Percentiles rank a stretch among this genome's conserved stretches.
Conservation (phyloP, 2,888 invertebrate species). For the Ichneumon xanthorius region DNA sequence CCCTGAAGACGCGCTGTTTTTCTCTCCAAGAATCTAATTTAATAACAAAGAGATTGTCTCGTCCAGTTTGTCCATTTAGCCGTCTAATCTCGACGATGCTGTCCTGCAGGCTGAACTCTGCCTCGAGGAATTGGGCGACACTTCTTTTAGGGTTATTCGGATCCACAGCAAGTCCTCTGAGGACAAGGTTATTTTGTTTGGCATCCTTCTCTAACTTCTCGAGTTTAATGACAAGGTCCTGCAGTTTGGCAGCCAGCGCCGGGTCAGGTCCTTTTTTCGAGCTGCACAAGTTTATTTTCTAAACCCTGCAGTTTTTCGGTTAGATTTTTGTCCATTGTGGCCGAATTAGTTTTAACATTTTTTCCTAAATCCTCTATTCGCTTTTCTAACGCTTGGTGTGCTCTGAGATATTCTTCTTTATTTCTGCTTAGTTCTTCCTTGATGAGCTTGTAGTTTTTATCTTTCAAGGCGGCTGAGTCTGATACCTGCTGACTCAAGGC, state of each 20-base stretch:
- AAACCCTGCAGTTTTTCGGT: slow-evolving; percentile 16
- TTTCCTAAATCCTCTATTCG: slow-evolving; percentile 11
- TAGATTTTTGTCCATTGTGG: slow-evolving; percentile 15
- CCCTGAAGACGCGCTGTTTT: background rate
- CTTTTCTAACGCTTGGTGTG: background rate
- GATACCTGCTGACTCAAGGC: slow-evolving; percentile 12
- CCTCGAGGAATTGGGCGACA: too few species aligned
- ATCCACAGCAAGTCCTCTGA: slow-evolving; percentile 12
- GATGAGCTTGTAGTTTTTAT: slow-evolving; percentile 19
- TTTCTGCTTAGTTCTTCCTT: slow-evolving; percentile 25
- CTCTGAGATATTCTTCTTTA: slow-evolving; percentile 16
- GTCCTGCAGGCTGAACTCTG: background rate
- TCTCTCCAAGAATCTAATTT: slow-evolving; percentile 13
- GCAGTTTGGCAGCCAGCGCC: slow-evolving; percentile 9
- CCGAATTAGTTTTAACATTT: background rate
- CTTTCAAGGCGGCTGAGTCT: slow-evolving; percentile 9
- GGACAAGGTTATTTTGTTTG: slow-evolving; percentile 15
- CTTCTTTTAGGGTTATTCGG: background rate
- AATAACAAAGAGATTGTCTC: background rate
- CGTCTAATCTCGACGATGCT: slow-evolving; percentile 19
- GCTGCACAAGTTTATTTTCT: slow-evolving; percentile 13
- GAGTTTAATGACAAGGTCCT: slow-evolving; percentile 22
- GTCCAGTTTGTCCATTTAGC: background rate
- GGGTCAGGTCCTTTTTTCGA: slow-evolving; percentile 22
- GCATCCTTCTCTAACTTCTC: slow-evolving; percentile 34